These are phyloP conservation scores for Calypte anna DNA, from an alignment of 2,113 vertebrate genomes.

Conservation along the genomic window DNA sequence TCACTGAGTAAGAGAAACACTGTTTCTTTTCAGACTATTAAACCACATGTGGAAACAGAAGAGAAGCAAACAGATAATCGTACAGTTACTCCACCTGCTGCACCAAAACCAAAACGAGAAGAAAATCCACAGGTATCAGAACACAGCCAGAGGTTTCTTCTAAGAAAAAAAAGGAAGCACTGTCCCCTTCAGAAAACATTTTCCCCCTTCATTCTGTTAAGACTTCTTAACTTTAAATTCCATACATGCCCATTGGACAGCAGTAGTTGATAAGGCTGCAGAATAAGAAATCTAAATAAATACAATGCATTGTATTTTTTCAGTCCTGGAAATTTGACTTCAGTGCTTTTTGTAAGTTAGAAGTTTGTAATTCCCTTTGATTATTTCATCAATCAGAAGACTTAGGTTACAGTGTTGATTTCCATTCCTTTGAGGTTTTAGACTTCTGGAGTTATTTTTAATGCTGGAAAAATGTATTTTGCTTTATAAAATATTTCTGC, in stretches of 20 bases:
- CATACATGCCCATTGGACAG: background rate
- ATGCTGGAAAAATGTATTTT: background rate
- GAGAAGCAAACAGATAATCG: slow-evolving; percentile 83
- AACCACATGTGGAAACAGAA: slow-evolving; percentile 86
- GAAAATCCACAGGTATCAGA: slow-evolving; percentile 92
- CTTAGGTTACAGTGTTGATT: background rate
- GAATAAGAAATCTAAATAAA: background rate
- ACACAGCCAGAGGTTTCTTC: background rate
- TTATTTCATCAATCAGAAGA: background rate
- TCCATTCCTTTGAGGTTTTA: slow-evolving; percentile 11
- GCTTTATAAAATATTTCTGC: background rate
- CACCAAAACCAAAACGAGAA: slow-evolving; percentile 91
- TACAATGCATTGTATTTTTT: background rate
- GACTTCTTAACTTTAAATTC: background rate
- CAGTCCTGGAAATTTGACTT: background rate
- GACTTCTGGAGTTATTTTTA: background rate
- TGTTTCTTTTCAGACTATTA: slow-evolving; percentile 83
- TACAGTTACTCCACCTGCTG: slow-evolving; percentile 84
- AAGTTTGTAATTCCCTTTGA: background rate
- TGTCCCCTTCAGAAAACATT: background rate
- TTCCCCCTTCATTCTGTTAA: background rate
- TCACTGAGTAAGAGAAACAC: slow-evolving; percentile 5
- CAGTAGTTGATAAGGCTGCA: background rate
- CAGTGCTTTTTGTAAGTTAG: background rate
- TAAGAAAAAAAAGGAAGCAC: background rate